A percentile compares a stretch with the other conserved stretches of the same genome.
Conservation (phyloP, 2,888 invertebrate species). For the Chironomus tentans region DNA sequence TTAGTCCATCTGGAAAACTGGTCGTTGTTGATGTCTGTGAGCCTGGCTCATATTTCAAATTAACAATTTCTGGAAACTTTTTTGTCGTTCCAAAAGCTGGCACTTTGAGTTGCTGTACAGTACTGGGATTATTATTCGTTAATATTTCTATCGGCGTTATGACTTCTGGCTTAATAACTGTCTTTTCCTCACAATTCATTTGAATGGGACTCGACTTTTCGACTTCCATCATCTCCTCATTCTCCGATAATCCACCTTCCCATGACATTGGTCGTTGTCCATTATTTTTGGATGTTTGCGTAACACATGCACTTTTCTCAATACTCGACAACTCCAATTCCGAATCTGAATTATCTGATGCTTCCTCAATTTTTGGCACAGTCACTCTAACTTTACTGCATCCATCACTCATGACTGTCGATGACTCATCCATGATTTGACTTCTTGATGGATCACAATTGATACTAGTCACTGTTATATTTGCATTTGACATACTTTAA, state of each 20-base stretch:
- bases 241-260: conserved; percentile 87
- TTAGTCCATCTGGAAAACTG: conserved; percentile 32
- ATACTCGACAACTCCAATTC: conserved; percentile 41
- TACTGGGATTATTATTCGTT: conserved; percentile 23
- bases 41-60: conserved; percentile 33
- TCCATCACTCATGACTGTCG: conserved; percentile 31
- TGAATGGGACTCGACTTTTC: conserved; percentile 31
- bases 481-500: conserved; percentile 31
- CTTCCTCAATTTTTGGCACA: conserved; percentile 36
- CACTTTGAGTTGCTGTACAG: conserved; percentile 16
- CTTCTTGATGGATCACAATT: conserved; percentile 54
- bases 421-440: conserved; percentile 30
- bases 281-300: conserved; percentile 45
- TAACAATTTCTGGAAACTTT: conserved; percentile 27
- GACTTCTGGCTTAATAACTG: conserved; percentile 32
- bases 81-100: conserved; percentile 17
- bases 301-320: conserved; percentile 35
- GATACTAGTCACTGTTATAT: conserved; percentile 75
- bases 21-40: neutral
- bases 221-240: conserved; percentile 54
- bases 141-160: conserved; percentile 28
- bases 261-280: conserved; percentile 79
- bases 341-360: conserved; percentile 38
- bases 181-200: conserved; percentile 32
- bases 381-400: conserved; percentile 25